Percentiles rank a stretch among this genome's conserved stretches.
phyloP scores from a whole-genome alignment of 2,888 invertebrate genomes.

The Eristalinus aeneus region DNA sequence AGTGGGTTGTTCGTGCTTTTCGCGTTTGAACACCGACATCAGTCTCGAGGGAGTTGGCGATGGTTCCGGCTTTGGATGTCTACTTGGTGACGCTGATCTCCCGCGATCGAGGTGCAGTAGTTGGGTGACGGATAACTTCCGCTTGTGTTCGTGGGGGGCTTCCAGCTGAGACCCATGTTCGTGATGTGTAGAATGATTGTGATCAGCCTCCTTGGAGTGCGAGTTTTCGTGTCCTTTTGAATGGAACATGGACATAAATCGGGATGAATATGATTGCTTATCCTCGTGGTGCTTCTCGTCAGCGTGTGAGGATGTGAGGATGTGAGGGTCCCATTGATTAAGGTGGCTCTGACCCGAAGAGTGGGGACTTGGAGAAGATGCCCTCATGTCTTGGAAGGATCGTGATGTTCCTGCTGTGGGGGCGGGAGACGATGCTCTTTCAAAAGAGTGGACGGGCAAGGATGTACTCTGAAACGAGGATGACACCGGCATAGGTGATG shows the following conservation, averaged over 20 bases:
- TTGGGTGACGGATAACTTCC: conserved; percentile 28
- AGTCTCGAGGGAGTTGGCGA: conserved; percentile 66
- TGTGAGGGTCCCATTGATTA: not conserved
- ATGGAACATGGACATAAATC: conserved; percentile 77
- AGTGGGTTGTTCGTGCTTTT: conserved; percentile 54
- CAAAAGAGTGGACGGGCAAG: not conserved
- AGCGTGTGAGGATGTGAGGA: not conserved
- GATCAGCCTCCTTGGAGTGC: not conserved
- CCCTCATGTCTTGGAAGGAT: not conserved
- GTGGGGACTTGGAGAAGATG: not conserved
- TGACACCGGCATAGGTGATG: not conserved
- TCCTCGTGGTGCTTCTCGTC: conserved; percentile 62
- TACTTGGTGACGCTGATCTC: conserved; percentile 72
- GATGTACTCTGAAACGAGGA: conserved; percentile 12
- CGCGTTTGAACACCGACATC: conserved; percentile 45
- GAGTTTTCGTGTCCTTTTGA: conserved; percentile 70
- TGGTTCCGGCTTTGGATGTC: conserved; percentile 64
- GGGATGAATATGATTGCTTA: conserved; percentile 76
- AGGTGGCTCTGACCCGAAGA: not conserved
- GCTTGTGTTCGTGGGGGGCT: not conserved
- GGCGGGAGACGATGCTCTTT: conserved; percentile 12
- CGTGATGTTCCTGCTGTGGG: not conserved
- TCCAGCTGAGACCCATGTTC: not conserved
- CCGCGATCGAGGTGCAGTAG: conserved; percentile 54
- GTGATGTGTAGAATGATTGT: not conserved